Percentiles rank a stretch among this genome's conserved stretches.
These are phyloP conservation scores for Phrynocephalus guinanensis DNA, from an alignment of 2,797 vertebrate species.

Conservation along the genomic window DNA sequence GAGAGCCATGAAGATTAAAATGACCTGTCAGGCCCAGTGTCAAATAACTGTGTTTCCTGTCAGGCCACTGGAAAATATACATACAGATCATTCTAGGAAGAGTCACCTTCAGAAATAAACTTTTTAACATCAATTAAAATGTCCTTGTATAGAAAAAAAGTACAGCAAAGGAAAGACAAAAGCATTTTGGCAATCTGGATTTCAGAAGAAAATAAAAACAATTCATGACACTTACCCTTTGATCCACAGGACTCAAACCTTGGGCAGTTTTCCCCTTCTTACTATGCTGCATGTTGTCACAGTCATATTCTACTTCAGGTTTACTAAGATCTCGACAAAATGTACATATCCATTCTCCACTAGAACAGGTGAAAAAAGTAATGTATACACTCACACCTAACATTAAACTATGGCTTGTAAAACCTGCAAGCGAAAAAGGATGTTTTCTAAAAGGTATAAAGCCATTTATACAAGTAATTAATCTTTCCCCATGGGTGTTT, in stretches of 20 bases:
- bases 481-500: not conserved
- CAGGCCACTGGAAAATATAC: not conserved
- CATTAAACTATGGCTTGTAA: constrained; percentile 4
- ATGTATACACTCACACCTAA: constrained; percentile 31
- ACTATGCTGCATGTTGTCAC: constrained; percentile 88
- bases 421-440: not conserved
- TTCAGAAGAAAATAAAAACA: constrained; percentile 14
- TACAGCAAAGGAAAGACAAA: not conserved
- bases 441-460: not conserved
- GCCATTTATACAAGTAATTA: not conserved
- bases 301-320: constrained; percentile 97
- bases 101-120: not conserved
- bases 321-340: constrained; percentile 92
- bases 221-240: constrained; percentile 83
- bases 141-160: not conserved
- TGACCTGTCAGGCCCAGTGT: not conserved
- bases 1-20: not conserved
- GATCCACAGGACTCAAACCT: constrained; percentile 89
- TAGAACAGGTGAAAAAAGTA: constrained; percentile 71
- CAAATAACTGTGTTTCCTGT: not conserved
- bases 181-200: not conserved
- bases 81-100: not conserved
- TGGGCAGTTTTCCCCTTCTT: constrained; percentile 87
- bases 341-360: constrained; percentile 98
- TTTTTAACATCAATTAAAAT: not conserved